Percentiles rank a stretch among this genome's conserved stretches.
Evolutionary conservation across 1,140 invertebrate genomes (phyloP).

Genomic region (Cherax quadricarinatus): DNA sequence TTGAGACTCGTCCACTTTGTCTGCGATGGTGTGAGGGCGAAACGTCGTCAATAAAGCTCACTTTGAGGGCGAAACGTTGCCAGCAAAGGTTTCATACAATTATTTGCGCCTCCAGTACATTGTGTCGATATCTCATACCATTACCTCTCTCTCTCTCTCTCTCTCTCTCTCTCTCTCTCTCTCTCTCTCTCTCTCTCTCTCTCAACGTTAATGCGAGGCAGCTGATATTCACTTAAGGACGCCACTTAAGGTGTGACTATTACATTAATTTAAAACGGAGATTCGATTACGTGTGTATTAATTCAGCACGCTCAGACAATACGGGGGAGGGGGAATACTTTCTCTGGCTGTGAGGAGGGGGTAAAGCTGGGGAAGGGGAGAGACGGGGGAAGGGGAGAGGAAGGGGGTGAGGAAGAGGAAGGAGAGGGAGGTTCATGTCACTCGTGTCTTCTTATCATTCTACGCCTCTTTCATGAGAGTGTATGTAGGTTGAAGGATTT

Average conservation of each 20-base stretch:
- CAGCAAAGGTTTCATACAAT: no score
- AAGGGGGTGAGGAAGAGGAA: no score
- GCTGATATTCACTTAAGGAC: no score
- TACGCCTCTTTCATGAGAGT: no score
- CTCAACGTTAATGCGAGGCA: neutral
- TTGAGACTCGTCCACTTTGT: no score
- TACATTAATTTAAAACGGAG: neutral
- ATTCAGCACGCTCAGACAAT: neutral
- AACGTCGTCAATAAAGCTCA: no score
- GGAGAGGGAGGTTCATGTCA: neutral
- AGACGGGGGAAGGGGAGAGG: neutral
- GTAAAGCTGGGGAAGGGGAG: neutral
- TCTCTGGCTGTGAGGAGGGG: neutral
- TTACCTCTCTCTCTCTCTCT: neutral
- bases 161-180: neutral
- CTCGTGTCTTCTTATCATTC: no score
- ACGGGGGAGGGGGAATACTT: neutral
- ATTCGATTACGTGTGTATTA: neutral
- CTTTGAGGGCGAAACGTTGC: neutral
- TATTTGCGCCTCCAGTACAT: no score
- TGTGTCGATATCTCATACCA: neutral
- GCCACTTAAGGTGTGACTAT: no score
- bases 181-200: neutral
- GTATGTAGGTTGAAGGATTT: no score
- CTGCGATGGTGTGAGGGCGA: no score